These are phyloP conservation scores for Lutraria rhynchaena DNA, from an alignment of 1,140 invertebrate genomes.

Conservation along the genomic window DNA sequence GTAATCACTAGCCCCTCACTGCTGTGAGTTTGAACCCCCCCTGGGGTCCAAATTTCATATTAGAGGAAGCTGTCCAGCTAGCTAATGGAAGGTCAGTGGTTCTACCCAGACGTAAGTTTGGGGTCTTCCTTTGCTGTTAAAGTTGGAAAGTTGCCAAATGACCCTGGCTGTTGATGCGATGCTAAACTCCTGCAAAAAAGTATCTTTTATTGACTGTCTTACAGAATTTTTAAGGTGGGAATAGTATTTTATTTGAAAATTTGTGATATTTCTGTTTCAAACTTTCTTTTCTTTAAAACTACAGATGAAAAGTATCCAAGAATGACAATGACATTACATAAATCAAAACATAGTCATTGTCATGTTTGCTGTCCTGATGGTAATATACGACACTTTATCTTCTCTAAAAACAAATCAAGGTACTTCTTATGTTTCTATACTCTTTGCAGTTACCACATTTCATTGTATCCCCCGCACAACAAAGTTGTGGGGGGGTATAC, in stretches of 20 bases:
- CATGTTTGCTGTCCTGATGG: constrained; percentile 89
- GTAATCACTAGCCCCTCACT: too few relatives aligned
- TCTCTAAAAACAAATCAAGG: constrained; percentile 83
- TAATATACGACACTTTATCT: constrained; percentile 89
- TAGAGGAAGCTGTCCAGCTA: too few relatives aligned
- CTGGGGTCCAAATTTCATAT: too few relatives aligned
- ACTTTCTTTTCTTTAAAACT: not conserved
- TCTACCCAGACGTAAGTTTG: too few relatives aligned
- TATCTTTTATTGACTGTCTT: constrained; percentile 66
- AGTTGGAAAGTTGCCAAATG: too few relatives aligned
- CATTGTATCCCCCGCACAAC: too few relatives aligned
- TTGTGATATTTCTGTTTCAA: not conserved
- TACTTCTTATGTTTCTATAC: constrained; percentile 1
- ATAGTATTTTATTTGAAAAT: constrained; percentile 88
- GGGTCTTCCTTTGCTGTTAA: too few relatives aligned
- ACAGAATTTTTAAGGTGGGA: constrained; percentile 20
- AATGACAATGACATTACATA: constrained; percentile 86
- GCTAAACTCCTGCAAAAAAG: not conserved
- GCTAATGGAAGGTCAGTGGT: too few relatives aligned
- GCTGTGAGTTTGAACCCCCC: too few relatives aligned
- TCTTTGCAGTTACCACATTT: not conserved
- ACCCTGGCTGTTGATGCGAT: too few relatives aligned
- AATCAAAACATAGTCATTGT: constrained; percentile 89
- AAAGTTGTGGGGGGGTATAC: too few relatives aligned
- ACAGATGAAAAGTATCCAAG: constrained; percentile 10